Evolutionary conservation across 2,113 vertebrate genomes (phyloP), one percentile per base, ranked within the genome.

Genomic region (Pseudolaguvia tuberculata): DNA sequence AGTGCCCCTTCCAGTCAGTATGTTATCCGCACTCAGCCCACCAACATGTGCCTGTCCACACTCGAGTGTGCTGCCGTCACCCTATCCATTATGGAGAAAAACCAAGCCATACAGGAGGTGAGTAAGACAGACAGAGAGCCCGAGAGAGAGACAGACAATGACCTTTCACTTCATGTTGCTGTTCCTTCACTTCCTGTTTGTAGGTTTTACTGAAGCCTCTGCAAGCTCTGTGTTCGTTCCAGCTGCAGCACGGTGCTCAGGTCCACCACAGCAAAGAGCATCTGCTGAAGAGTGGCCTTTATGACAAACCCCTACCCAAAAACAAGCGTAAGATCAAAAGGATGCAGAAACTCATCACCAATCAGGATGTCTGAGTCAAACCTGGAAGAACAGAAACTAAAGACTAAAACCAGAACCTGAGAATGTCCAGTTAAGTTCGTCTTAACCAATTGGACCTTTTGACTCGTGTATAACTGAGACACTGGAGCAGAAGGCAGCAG

Each of bases 301-400:
- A 98, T 35, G 88, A 94, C 84, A 99, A 98, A 57, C 93, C 93
- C 23, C 93, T 98, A 94, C 97, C 97, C 88, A 95, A 93, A 85
- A 99, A 97, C 90, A 98, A 95, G 80, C 95, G 95, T 80, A 99
- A 99, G 86, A 94, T 99, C 61, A 95, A 94, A 87, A 93, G 93
- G 87, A 95, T 99, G 94, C 94, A 98, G 82, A 94, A 96, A 65
- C 88, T 99, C 53, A 89, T 96, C 72, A 93, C 92, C 42, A 95
- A 94, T 83, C 83, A 91, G 80, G 93, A 93, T 88, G 90, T 94
- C 87, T 97, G 94, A 81, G 68, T 56, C 52, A 4, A 21, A 23
- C 14, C 7, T 25, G 39, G 39, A 42, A 9, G 39, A 42, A 5
- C 8, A 42, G 39, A 42, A 42, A 5, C 39, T 56, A 21, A n/a